These are phyloP conservation scores for Lepidostoma basale DNA, from an alignment of 1,140 invertebrate species.

Conservation along the genomic window DNA sequence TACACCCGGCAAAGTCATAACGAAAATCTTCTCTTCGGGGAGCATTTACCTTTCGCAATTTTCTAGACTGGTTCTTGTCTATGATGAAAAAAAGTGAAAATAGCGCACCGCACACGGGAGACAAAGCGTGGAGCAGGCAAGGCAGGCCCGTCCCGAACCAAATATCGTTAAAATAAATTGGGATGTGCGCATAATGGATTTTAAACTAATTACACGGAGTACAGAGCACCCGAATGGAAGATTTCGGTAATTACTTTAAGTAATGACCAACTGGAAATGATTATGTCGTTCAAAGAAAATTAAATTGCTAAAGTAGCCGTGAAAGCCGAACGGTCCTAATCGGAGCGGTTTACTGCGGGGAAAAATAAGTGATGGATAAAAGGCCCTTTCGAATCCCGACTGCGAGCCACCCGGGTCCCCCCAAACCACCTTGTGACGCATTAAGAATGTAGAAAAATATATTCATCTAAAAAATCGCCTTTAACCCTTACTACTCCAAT, in stretches of 20 bases:
- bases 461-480: no score
- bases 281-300: conserved; percentile 20
- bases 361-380: neutral
- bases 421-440: no score
- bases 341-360: neutral
- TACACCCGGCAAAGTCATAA: no score
- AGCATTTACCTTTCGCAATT: conserved; percentile 1
- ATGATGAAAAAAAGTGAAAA: conserved; percentile 4
- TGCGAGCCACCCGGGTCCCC: no score
- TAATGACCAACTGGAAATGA: conserved; percentile 17
- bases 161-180: conserved; percentile 16
- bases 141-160: neutral
- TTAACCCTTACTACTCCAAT: no score
- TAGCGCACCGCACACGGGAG: no score
- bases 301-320: conserved; percentile 13
- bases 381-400: no score
- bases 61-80: neutral
- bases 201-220: neutral
- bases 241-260: conserved; percentile 9
- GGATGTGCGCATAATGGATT: neutral
- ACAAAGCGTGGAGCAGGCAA: no score
- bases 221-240: neutral
- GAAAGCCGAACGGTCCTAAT: conserved; percentile 1
- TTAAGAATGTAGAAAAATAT: no score
- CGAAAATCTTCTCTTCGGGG: no score